phyloP scores from a whole-genome alignment of 2,113 vertebrate species.

The Tinamus guttatus region DNA sequence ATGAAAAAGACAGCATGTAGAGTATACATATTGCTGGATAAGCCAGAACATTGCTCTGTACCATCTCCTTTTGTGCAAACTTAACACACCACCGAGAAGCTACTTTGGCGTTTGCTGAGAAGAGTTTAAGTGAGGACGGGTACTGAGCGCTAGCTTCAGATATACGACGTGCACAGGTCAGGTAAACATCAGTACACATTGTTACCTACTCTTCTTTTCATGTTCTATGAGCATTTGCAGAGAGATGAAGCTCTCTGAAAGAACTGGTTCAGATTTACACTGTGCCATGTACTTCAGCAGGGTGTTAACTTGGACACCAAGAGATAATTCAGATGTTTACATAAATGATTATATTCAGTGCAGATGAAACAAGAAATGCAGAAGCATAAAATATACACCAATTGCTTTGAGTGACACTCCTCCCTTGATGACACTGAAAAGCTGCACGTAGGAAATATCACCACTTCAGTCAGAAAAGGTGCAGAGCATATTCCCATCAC shows the following conservation, averaged over 20 bases:
- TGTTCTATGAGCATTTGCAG: neutral
- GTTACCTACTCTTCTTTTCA: neutral
- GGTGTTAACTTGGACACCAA: neutral
- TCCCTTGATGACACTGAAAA: rapidly evolving
- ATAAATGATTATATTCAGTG: neutral
- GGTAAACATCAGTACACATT: neutral
- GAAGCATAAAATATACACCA: neutral
- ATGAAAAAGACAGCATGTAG: neutral
- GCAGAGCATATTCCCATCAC: neutral
- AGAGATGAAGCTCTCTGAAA: neutral
- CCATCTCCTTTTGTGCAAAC: neutral
- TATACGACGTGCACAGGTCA: neutral
- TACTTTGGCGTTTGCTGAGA: neutral
- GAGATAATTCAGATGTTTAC: neutral
- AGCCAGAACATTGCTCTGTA: neutral
- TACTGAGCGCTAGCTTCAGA: neutral
- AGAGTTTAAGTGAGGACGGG: neutral
- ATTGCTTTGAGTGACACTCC: neutral
- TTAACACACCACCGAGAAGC: neutral
- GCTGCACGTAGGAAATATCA: neutral
- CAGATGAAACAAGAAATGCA: neutral
- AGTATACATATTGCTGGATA: neutral
- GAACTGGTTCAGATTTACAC: neutral
- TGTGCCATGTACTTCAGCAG: neutral
- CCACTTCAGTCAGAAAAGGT: neutral